Conservation (phyloP, 2,797 vertebrate species). For the Rhyacichthys aspro region DNA sequence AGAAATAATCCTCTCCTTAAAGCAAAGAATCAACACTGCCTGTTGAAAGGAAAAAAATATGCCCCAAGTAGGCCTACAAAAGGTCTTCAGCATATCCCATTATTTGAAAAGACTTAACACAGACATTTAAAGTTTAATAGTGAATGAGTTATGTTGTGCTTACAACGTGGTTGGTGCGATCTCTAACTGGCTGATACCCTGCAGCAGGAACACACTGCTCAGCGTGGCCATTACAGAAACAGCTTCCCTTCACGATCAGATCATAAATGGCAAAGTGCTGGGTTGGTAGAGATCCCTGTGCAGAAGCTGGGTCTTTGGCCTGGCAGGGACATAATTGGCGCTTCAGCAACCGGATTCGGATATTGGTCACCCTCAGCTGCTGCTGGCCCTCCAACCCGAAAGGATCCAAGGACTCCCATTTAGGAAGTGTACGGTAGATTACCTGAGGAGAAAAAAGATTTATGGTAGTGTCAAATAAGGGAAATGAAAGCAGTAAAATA, state of each 20-base stretch:
- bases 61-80: background rate
- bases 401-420: constrained; percentile 85
- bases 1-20: background rate
- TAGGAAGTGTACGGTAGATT: constrained; percentile 91
- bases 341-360: constrained; percentile 87
- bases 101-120: background rate
- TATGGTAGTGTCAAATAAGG: too few species aligned
- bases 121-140: constrained; percentile 5
- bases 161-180: constrained; percentile 85
- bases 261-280: constrained; percentile 92
- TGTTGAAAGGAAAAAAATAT: background rate
- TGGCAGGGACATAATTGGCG: constrained; percentile 89
- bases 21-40: too few species aligned
- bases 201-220: constrained; percentile 87
- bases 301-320: constrained; percentile 50
- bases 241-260: constrained; percentile 96
- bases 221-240: constrained; percentile 95
- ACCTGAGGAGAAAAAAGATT: constrained; percentile 80
- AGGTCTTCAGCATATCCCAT: background rate
- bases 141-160: constrained; percentile 41
- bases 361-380: constrained; percentile 91
- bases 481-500: too few species aligned
- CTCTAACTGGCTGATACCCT: constrained; percentile 82
- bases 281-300: constrained; percentile 39
- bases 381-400: constrained; percentile 86